phyloP scores from a whole-genome alignment of 2,113 vertebrate species.

The Chlorodrepanis virens region DNA sequence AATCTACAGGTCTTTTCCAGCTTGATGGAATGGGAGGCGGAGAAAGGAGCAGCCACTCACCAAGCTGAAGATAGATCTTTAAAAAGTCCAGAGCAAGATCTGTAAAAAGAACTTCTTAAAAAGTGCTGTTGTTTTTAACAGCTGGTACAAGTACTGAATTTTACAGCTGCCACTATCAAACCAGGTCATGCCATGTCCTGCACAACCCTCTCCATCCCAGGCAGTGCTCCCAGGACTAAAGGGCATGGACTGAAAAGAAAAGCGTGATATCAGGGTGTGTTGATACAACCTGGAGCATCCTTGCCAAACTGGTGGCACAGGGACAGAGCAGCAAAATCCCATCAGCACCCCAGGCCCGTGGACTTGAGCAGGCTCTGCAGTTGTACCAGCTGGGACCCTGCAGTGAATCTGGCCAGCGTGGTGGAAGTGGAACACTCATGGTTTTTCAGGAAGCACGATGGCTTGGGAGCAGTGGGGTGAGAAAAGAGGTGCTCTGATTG shows the following conservation, averaged over 20 bases:
- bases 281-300: neutral
- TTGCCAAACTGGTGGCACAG: neutral
- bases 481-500: neutral
- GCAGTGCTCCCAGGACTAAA: neutral
- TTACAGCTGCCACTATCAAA: neutral
- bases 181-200: neutral
- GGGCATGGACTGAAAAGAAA: too few species aligned
- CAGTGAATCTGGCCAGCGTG: neutral
- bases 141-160: neutral
- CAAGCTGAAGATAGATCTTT: neutral
- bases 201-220: neutral
- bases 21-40: neutral
- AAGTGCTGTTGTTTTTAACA: neutral
- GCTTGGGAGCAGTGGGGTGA: neutral
- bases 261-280: neutral
- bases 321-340: neutral
- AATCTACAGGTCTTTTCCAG: neutral
- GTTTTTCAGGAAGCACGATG: neutral
- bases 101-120: neutral
- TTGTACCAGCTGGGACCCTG: neutral
- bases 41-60: neutral
- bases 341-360: neutral
- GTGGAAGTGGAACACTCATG: neutral
- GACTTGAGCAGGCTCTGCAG: neutral
- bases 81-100: neutral